Conservation (phyloP, 2,888 invertebrate genomes). For the Eudasyphora cyanicolor region DNA sequence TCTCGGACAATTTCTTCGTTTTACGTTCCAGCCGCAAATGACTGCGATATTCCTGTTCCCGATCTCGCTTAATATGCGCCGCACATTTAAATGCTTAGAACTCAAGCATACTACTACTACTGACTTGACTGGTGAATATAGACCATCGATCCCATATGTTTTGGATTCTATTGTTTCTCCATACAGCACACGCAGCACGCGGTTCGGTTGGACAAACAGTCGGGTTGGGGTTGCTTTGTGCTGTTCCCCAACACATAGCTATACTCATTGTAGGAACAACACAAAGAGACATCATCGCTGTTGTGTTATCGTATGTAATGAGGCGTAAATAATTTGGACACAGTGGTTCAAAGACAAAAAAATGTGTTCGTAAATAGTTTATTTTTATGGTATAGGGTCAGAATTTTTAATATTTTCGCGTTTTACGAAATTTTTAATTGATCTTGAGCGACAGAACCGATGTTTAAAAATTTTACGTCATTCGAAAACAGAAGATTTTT, state of each 20-base stretch:
- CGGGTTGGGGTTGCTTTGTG: slow-evolving; percentile 21
- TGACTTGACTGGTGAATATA: slow-evolving; percentile 38
- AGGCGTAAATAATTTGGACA: too few relatives aligned
- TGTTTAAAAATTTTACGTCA: too few relatives aligned
- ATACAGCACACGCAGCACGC: too few relatives aligned
- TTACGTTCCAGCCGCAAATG: not conserved
- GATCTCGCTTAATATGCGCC: slow-evolving; percentile 27
- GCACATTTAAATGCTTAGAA: slow-evolving; percentile 46
- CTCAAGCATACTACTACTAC: slow-evolving; percentile 51
- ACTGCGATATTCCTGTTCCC: slow-evolving; percentile 16
- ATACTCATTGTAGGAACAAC: not conserved
- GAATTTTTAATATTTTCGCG: too few relatives aligned
- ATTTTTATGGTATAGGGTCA: too few relatives aligned
- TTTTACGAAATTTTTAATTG: too few relatives aligned
- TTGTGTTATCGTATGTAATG: slow-evolving; percentile 26
- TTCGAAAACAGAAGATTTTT: too few relatives aligned
- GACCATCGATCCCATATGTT: slow-evolving; percentile 37
- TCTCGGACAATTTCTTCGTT: slow-evolving; percentile 19
- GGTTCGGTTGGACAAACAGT: too few relatives aligned
- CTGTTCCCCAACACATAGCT: not conserved
- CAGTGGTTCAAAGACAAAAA: too few relatives aligned
- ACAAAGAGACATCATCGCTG: not conserved
- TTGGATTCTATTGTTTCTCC: slow-evolving; percentile 44
- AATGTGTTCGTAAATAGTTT: too few relatives aligned
- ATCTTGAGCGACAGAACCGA: too few relatives aligned